Percentiles rank a stretch among this genome's conserved stretches.
Conservation (phyloP, 2,888 invertebrate genomes). For the Limnephilus lunatus region DNA sequence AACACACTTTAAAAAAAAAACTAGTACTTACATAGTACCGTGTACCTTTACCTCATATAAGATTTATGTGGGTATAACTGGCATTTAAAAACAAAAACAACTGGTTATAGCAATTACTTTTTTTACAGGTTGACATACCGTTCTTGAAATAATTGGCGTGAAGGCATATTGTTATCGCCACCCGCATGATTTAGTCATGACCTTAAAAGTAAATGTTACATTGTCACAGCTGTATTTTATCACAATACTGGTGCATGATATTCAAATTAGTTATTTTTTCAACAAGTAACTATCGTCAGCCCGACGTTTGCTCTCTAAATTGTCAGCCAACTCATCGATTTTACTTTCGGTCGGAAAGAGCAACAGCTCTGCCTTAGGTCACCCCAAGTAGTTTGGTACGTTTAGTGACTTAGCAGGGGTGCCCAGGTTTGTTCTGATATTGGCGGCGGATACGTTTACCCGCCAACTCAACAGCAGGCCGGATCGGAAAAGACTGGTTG, state of each 20-base stretch:
- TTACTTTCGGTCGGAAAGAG: too few species aligned
- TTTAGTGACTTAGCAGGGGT: too few species aligned
- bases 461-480: too few species aligned
- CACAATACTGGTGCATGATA: neutral
- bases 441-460: too few species aligned
- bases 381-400: too few species aligned
- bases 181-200: neutral
- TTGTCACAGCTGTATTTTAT: neutral
- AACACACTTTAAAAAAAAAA: too few species aligned
- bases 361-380: too few species aligned
- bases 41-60: neutral
- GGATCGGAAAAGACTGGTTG: too few species aligned
- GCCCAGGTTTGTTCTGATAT: too few species aligned
- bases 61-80: neutral
- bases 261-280: neutral
- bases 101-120: neutral
- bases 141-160: neutral
- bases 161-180: neutral
- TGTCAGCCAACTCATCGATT: too few species aligned
- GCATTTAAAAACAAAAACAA: neutral
- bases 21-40: too few species aligned
- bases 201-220: neutral
- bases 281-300: neutral
- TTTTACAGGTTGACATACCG: neutral
- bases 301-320: too few species aligned